Conservation (phyloP, 2,113 vertebrate genomes). For the Pedetes capensis region DNA sequence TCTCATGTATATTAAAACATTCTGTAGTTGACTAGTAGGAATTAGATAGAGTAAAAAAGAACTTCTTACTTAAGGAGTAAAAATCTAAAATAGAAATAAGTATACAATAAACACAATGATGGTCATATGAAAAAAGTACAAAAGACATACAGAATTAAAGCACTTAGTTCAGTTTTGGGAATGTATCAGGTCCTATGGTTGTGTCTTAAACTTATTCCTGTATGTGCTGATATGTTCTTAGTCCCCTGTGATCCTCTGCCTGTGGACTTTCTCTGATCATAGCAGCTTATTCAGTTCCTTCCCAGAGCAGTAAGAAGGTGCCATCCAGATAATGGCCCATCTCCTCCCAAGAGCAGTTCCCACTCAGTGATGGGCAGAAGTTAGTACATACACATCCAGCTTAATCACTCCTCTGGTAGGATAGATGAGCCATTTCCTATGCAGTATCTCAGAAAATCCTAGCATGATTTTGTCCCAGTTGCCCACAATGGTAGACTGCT, state of each 20-base stretch:
- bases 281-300: background rate
- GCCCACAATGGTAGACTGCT: background rate
- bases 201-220: background rate
- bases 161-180: background rate
- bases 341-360: background rate
- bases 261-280: background rate
- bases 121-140: background rate
- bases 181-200: background rate
- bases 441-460: background rate
- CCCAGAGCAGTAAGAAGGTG: background rate
- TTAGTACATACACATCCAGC: background rate
- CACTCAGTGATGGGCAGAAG: background rate
- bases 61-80: constrained; percentile 1
- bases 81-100: background rate
- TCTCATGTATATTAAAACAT: background rate
- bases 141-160: background rate
- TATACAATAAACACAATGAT: background rate
- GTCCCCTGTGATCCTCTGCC: background rate
- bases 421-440: background rate
- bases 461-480: background rate
- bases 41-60: background rate
- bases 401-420: background rate
- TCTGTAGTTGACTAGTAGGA: background rate
- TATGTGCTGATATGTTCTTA: background rate
- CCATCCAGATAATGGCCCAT: background rate